Conservation (phyloP, 2,888 invertebrate genomes). For the Heliconius cydno region DNA sequence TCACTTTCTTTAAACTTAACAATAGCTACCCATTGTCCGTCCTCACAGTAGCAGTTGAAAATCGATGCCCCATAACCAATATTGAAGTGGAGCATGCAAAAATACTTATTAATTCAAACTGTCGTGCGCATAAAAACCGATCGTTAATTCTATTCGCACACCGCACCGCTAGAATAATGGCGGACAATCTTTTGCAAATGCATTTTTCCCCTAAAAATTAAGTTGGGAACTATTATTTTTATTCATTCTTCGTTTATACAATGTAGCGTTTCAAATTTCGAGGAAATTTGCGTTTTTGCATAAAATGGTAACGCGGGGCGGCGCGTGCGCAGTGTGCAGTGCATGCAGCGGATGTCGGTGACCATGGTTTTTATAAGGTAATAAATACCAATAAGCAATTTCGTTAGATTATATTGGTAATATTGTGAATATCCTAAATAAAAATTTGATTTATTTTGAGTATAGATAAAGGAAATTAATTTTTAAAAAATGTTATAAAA, state of each 20-base stretch:
- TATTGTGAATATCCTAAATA: too few species aligned
- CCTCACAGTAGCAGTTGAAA: constrained; percentile 35
- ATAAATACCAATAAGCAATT: background rate
- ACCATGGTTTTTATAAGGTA: constrained; percentile 49
- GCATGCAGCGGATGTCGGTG: constrained; percentile 45
- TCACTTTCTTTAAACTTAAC: background rate
- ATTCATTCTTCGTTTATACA: constrained; percentile 70
- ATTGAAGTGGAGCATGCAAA: constrained; percentile 65
- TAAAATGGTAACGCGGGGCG: constrained; percentile 71
- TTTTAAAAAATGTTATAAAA: too few species aligned
- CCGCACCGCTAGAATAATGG: constrained; percentile 62
- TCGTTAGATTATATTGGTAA: background rate
- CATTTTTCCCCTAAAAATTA: constrained; percentile 74
- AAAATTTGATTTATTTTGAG: too few species aligned
- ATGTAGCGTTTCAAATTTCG: constrained; percentile 83
- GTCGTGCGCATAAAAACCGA: constrained; percentile 75
- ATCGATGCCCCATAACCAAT: constrained; percentile 54
- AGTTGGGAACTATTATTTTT: constrained; percentile 77
- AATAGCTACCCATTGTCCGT: constrained; percentile 23
- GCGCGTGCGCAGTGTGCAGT: constrained; percentile 66
- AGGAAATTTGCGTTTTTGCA: constrained; percentile 83
- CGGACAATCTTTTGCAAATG: constrained; percentile 59
- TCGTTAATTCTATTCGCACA: constrained; percentile 73
- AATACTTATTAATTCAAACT: constrained; percentile 69
- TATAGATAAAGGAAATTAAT: too few species aligned